Conservation (phyloP, 2,113 vertebrate genomes). For the Uria aalge region DNA sequence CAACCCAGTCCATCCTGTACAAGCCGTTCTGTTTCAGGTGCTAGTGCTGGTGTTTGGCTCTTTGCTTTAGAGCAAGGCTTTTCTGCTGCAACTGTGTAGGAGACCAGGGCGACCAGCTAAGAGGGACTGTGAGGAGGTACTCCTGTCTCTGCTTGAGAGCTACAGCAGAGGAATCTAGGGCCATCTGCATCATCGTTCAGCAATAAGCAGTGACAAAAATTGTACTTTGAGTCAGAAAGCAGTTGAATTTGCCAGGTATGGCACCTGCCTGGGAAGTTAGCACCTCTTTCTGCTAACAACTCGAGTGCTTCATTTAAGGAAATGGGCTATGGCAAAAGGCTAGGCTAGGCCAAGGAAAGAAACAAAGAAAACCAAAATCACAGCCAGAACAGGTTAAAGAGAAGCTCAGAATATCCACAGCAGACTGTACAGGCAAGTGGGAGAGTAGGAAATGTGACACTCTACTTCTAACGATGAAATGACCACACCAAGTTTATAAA, state of each 20-base stretch:
- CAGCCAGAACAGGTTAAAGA: neutral
- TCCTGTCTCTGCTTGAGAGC: neutral
- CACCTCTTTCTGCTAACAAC: neutral
- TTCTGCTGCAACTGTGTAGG: neutral
- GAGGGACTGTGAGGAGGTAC: neutral
- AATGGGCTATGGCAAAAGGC: neutral
- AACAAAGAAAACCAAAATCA: neutral
- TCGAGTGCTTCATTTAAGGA: neutral
- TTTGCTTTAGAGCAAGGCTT: neutral
- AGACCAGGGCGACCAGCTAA: neutral
- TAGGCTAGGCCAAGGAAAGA: neutral
- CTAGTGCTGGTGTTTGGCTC: neutral
- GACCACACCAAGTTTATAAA: neutral
- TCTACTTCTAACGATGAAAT: neutral
- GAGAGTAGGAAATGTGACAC: neutral
- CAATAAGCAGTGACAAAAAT: neutral
- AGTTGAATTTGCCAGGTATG: neutral
- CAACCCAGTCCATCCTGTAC: neutral
- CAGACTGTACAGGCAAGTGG: neutral
- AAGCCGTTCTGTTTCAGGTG: accelerated
- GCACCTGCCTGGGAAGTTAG: neutral
- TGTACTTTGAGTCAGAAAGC: neutral
- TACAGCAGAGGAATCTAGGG: neutral
- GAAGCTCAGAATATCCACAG: neutral
- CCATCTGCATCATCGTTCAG: neutral